These are phyloP conservation scores for Habropoda laboriosa DNA, from an alignment of 1,140 invertebrate species.

Conservation along the genomic window DNA sequence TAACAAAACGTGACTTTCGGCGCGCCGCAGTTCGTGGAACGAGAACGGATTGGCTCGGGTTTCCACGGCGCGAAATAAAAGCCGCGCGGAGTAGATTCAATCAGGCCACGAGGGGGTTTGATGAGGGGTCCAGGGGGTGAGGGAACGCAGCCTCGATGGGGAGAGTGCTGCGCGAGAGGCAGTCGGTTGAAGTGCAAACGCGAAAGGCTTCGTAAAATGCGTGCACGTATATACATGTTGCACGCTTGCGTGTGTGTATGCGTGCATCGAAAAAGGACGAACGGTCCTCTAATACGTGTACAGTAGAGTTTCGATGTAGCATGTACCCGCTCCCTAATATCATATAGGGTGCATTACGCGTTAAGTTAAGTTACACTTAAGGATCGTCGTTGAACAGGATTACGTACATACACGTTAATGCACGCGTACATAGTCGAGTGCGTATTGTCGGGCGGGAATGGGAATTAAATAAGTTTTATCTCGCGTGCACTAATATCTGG, in stretches of 20 bases:
- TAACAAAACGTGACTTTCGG: slow-evolving; percentile 50
- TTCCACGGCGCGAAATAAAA: slow-evolving; percentile 59
- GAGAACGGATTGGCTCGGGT: slow-evolving; percentile 51
- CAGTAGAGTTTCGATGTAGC: slow-evolving; percentile 1
- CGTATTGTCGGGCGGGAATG: slow-evolving; percentile 13
- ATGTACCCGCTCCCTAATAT: slow-evolving; percentile 34
- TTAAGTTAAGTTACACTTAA: slow-evolving; percentile 52
- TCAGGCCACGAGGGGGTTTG: slow-evolving; percentile 49
- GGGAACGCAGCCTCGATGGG: slow-evolving; percentile 33
- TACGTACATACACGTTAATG: slow-evolving; percentile 42
- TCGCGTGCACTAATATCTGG: slow-evolving; percentile 14
- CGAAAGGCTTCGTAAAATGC: slow-evolving; percentile 37
- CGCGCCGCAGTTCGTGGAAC: slow-evolving; percentile 38
- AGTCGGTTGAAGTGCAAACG: slow-evolving; percentile 51
- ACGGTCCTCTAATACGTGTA: neutral
- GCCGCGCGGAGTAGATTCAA: slow-evolving; percentile 57
- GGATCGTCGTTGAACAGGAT: slow-evolving; percentile 46
- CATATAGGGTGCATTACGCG: slow-evolving; percentile 46
- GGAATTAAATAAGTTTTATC: slow-evolving; percentile 34
- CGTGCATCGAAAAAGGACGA: slow-evolving; percentile 18
- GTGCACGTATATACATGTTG: neutral
- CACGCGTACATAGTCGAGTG: slow-evolving; percentile 6
- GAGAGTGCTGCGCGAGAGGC: slow-evolving; percentile 44
- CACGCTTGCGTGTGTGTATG: neutral
- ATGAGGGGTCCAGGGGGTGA: slow-evolving; percentile 42